phyloP scores from a whole-genome alignment of 2,888 invertebrate species.

The Eupithecia dodoneata region DNA sequence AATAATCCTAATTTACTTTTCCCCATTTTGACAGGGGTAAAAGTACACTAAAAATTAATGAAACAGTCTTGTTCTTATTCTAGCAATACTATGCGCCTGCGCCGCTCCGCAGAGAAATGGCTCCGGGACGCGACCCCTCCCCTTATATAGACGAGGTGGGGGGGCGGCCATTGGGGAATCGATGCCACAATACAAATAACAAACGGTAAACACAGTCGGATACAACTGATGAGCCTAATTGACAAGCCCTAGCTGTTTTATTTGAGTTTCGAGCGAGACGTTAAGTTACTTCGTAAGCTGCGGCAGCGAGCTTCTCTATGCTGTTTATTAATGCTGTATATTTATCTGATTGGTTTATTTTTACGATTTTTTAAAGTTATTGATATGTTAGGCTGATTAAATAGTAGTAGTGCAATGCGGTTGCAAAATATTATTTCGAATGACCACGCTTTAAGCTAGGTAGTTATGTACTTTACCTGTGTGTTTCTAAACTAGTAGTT shows the following conservation, averaged over 20 bases:
- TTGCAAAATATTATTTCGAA: neutral
- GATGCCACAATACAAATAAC: slow-evolving; percentile 14
- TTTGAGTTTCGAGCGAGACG: neutral
- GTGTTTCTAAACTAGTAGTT: too few relatives aligned
- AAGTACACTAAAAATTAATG: slow-evolving; percentile 61
- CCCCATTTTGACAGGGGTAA: slow-evolving; percentile 76
- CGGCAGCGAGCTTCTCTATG: neutral
- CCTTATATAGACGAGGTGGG: slow-evolving; percentile 64
- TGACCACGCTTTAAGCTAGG: neutral
- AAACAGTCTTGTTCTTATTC: slow-evolving; percentile 72
- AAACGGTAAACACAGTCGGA: slow-evolving; percentile 8
- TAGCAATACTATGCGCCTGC: slow-evolving; percentile 70
- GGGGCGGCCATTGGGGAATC: neutral
- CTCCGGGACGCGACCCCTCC: slow-evolving; percentile 40
- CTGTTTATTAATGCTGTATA: neutral
- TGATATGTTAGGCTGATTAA: neutral
- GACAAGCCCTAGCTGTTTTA: neutral
- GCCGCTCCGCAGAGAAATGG: slow-evolving; percentile 72
- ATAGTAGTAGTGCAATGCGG: neutral
- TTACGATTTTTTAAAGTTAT: neutral
- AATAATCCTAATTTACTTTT: slow-evolving; percentile 70
- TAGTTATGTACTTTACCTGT: too few relatives aligned
- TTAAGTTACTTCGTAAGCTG: neutral
- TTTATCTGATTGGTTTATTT: neutral
- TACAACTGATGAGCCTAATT: neutral